Conservation (phyloP, 2,113 vertebrate genomes). For the Platichthys flesus region DNA sequence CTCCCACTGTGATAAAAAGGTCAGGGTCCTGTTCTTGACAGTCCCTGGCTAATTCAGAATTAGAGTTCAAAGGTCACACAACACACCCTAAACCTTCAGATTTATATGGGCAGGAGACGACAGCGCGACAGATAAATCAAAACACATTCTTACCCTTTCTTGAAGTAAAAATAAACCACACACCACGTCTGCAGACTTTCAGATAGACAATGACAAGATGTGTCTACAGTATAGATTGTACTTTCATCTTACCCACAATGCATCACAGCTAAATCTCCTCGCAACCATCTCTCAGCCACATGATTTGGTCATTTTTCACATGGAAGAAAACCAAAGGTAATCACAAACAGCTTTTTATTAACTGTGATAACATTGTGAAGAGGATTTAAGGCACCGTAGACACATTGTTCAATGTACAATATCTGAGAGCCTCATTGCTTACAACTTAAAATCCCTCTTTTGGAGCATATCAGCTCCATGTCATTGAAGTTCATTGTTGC, state of each 20-base stretch:
- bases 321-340: not conserved
- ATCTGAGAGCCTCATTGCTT: not conserved
- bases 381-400: not conserved
- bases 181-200: not conserved
- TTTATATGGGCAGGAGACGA: constrained; percentile 25
- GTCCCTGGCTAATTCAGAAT: constrained; percentile 32
- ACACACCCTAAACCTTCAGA: constrained; percentile 8
- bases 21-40: constrained; percentile 23
- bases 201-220: not conserved
- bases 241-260: not conserved
- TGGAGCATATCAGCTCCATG: not conserved
- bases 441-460: not conserved
- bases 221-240: not conserved
- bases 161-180: constrained; percentile 17
- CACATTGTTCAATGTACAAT: not conserved
- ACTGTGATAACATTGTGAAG: not conserved
- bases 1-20: constrained; percentile 21
- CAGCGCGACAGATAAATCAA: constrained; percentile 31
- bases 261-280: not conserved
- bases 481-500: not conserved
- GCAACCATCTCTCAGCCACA: too few species aligned
- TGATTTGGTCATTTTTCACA: too few species aligned
- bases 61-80: constrained; percentile 25
- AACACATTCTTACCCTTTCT: constrained; percentile 7
- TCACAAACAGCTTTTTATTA: not conserved